These are phyloP conservation scores for Aleiodes sp. DNA, from an alignment of 1,140 invertebrate genomes.

Conservation along the genomic window DNA sequence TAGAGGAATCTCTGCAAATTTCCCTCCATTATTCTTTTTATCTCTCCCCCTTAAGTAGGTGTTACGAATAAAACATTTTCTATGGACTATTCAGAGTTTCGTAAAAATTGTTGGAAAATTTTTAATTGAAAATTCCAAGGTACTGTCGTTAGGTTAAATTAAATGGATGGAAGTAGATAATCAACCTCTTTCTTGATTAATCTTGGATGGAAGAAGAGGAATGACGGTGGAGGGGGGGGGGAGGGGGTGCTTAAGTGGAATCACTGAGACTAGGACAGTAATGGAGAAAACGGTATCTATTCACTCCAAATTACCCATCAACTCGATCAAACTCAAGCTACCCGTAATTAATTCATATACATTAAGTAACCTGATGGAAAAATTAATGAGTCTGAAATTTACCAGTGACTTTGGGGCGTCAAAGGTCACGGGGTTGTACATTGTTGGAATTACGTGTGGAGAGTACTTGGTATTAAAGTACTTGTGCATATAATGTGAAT, in stretches of 20 bases:
- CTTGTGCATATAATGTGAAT: too few relatives aligned
- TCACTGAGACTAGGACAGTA: not conserved
- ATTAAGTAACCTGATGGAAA: not conserved
- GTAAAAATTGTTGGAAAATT: not conserved
- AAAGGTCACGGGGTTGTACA: too few relatives aligned
- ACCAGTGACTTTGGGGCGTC: too few relatives aligned
- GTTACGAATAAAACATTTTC: too few relatives aligned
- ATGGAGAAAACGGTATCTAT: not conserved
- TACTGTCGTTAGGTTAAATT: not conserved
- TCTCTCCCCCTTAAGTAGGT: too few relatives aligned
- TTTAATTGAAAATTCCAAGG: not conserved
- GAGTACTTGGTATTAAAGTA: too few relatives aligned
- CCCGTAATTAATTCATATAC: not conserved
- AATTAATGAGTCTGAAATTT: not conserved
- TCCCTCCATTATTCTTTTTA: too few relatives aligned
- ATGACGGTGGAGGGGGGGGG: not conserved
- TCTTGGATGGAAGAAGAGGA: not conserved
- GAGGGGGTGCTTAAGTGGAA: not conserved
- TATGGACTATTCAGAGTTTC: too few relatives aligned
- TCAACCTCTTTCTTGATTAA: not conserved
- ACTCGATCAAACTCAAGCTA: not conserved
- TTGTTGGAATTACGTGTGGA: too few relatives aligned
- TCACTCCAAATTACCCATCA: not conserved
- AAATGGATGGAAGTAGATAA: not conserved
- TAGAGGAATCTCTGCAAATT: too few relatives aligned